Base-by-base conservation (phyloP, 2,888 invertebrate genomes). In the Oscheius sp. region DNA sequence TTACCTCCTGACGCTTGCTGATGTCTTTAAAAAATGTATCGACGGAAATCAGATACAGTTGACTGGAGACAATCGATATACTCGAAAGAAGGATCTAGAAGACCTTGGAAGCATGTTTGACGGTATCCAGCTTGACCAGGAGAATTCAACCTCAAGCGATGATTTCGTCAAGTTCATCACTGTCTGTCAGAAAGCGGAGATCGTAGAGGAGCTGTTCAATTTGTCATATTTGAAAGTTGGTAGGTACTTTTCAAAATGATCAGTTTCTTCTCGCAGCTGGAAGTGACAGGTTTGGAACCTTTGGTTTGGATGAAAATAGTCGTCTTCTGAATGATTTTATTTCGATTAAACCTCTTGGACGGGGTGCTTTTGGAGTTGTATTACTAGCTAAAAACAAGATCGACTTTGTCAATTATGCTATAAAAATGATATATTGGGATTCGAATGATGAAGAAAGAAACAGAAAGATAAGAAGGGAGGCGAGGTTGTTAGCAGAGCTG, bases 341-440 rank as follows among this genome's bases (percentile, higher is more conserved):
- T 20, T 67, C 78, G 41, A 64, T 80, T 50, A 62, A 72, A 33
- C 62, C 45, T n/a, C 68, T 83, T 2, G 97, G 97, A 0, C 92
- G 92, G 87, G 97, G 97, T 2, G 96, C 94, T 0, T 98, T 94
- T 87, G 98, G 97, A 0, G 93, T 94, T 88, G 97, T 98, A 0
- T 88, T 95, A 6, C 86, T 93, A 92, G 94, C 79, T 2, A 91
- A 91, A 83, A 96, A 98, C 88, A 94, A 92, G 86, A 87, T 98
- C 17, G 97, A 98, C 87, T 93, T 93, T 68, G 90, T 94, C 12
- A 90, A 92, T 77, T 98, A 98, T 88, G 98, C 98, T 1, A 92
- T 98, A 50, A 98, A 98, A 47, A 57, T 71, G 2, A 74, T 77
- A 49, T 72, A 75, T 2, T 32, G 74, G 20, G 45, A 69, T 6